Percentiles rank a stretch among this genome's conserved stretches.
Conservation (phyloP, 2,888 invertebrate genomes). For the Drosophila fungiperda region DNA sequence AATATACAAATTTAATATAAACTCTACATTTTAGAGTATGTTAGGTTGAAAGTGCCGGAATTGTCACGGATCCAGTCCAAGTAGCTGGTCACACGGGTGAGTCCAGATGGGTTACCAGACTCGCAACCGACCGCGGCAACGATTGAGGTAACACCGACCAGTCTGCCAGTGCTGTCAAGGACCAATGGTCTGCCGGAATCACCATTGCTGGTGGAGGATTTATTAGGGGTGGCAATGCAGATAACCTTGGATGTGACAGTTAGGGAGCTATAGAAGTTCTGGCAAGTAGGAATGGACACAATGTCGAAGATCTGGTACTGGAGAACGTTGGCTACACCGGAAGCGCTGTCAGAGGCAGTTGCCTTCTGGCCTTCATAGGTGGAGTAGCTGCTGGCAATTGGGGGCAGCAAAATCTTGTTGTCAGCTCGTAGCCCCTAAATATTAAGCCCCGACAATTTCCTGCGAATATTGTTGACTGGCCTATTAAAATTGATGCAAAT, state of each 20-base stretch:
- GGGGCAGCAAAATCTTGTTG: conserved; percentile 59
- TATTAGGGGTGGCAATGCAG: conserved; percentile 70
- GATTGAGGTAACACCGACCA: conserved; percentile 78
- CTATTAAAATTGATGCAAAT: too few species aligned
- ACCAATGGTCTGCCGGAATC: conserved; percentile 83
- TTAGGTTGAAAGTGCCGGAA: conserved; percentile 41
- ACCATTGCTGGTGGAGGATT: conserved; percentile 75
- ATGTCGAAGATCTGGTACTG: conserved; percentile 78
- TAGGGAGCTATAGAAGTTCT: conserved; percentile 48
- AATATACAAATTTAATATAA: not conserved
- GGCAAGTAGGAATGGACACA: conserved; percentile 78
- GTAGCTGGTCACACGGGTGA: conserved; percentile 71
- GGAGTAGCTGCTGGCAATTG: conserved; percentile 57
- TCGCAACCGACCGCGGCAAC: conserved; percentile 62
- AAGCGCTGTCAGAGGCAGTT: conserved; percentile 75
- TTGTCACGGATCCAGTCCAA: conserved; percentile 74
- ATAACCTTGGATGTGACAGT: conserved; percentile 51
- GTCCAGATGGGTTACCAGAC: conserved; percentile 67
- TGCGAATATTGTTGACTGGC: too few species aligned
- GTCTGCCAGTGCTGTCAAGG: conserved; percentile 20
- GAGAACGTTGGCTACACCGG: conserved; percentile 70
- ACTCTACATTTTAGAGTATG: not conserved
- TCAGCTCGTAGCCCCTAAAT: too few species aligned
- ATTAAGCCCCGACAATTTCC: too few species aligned
- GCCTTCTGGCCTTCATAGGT: conserved; percentile 77